Evolutionary conservation across 2,888 invertebrate species (phyloP).

Genomic region (Nemapogon koenigi): DNA sequence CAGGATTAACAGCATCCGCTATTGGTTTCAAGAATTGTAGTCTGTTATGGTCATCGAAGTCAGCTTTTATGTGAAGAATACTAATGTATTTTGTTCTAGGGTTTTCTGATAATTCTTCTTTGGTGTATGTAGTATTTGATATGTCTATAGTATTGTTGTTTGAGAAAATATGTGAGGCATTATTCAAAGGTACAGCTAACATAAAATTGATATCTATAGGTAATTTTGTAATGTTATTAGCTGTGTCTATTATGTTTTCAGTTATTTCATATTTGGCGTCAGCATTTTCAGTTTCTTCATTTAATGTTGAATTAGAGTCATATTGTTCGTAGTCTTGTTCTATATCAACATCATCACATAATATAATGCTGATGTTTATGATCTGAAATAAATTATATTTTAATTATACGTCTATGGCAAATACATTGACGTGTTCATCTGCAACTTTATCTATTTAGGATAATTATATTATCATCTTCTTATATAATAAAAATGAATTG

Average conservation of each 20-base stretch:
- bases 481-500: no score
- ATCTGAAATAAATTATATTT: no score
- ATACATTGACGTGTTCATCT: no score
- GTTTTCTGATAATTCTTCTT: neutral
- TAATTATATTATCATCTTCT: no score
- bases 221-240: slow-evolving; percentile 3
- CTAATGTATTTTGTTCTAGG: slow-evolving; percentile 5
- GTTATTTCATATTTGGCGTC: slow-evolving; percentile 4
- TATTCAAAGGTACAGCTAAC: neutral
- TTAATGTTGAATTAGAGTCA: no score
- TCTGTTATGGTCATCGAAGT: neutral
- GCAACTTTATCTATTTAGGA: no score
- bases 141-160: neutral
- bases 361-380: no score
- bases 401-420: no score
- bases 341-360: no score
- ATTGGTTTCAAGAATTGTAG: neutral
- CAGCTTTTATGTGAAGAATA: slow-evolving; percentile 5
- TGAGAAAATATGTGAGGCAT: neutral
- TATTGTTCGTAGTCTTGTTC: no score
- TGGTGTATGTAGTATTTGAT: neutral
- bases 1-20: neutral
- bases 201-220: neutral
- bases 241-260: neutral
- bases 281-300: neutral